phyloP scores from a whole-genome alignment of 1,140 invertebrate genomes.

The Acromyrmex heyeri region DNA sequence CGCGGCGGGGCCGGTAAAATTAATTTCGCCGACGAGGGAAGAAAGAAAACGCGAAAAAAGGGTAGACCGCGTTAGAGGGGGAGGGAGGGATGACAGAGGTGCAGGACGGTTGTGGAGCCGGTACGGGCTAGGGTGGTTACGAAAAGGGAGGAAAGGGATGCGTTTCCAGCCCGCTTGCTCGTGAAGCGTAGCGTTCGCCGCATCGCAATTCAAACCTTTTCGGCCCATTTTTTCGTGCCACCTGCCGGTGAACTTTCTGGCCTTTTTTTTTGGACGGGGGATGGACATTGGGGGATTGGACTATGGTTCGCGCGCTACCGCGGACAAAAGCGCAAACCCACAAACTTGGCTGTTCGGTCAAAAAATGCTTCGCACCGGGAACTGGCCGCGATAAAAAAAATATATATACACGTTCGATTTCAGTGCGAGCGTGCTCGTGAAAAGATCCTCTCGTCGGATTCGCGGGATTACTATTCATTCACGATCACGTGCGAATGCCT shows the following conservation, averaged over 20 bases:
- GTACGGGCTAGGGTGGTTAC: not conserved
- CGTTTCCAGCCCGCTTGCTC: conserved; percentile 53
- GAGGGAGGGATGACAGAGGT: not conserved
- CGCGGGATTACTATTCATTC: conserved; percentile 42
- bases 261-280: conserved; percentile 16
- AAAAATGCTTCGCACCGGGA: conserved; percentile 51
- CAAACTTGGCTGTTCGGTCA: conserved; percentile 53
- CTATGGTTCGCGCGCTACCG: conserved; percentile 45
- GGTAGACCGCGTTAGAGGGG: not conserved
- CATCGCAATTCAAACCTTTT: conserved; percentile 66
- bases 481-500: conserved; percentile 32
- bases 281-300: conserved; percentile 39
- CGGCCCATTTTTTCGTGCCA: conserved; percentile 64
- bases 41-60: conserved; percentile 62
- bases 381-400: conserved; percentile 39
- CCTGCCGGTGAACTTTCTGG: conserved; percentile 64
- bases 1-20: conserved; percentile 71
- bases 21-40: conserved; percentile 73
- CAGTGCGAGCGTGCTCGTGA: conserved; percentile 35
- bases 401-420: conserved; percentile 42
- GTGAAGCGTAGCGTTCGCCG: conserved; percentile 48
- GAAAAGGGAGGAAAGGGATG: conserved; percentile 2
- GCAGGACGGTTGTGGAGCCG: not conserved
- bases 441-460: conserved; percentile 52
- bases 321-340: conserved; percentile 53